These are phyloP conservation scores for Rhinoptilus africanus DNA, from an alignment of 2,113 vertebrate species.

Conservation along the genomic window DNA sequence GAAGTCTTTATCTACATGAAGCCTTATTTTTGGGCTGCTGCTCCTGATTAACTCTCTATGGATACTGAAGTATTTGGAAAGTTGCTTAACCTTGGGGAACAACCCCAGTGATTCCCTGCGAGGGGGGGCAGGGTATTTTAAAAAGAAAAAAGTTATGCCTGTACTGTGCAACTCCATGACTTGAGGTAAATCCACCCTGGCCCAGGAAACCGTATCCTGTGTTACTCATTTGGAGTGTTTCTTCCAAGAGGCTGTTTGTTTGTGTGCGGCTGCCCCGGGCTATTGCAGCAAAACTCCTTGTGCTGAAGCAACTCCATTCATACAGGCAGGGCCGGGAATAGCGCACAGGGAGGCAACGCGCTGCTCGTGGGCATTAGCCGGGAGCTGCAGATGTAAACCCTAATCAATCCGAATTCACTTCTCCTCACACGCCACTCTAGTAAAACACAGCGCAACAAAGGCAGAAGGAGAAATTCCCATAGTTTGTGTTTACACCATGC, in stretches of 20 bases:
- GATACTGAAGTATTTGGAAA: not conserved
- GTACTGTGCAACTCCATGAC: accelerated
- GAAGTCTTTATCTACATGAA: not conserved
- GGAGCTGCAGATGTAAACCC: not conserved
- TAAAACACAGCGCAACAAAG: not conserved
- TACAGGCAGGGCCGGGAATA: not conserved
- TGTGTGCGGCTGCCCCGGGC: not conserved
- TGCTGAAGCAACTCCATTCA: not conserved
- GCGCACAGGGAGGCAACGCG: accelerated
- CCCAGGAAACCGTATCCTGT: not conserved
- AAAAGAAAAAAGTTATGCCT: not conserved
- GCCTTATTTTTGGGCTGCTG: not conserved
- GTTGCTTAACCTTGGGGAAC: not conserved
- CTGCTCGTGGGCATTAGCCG: not conserved
- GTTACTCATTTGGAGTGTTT: not conserved
- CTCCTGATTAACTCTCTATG: not conserved
- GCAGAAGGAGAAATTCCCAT: not conserved
- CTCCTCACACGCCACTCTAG: accelerated
- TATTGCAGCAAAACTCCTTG: not conserved
- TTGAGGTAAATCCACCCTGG: not conserved
- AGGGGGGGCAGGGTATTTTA: not conserved
- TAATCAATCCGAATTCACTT: not conserved
- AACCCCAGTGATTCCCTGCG: not conserved
- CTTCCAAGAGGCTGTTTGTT: not conserved
- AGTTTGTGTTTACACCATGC: accelerated